Evolutionary conservation across 2,113 vertebrate genomes (phyloP).

Genomic region (Grus americana): DNA sequence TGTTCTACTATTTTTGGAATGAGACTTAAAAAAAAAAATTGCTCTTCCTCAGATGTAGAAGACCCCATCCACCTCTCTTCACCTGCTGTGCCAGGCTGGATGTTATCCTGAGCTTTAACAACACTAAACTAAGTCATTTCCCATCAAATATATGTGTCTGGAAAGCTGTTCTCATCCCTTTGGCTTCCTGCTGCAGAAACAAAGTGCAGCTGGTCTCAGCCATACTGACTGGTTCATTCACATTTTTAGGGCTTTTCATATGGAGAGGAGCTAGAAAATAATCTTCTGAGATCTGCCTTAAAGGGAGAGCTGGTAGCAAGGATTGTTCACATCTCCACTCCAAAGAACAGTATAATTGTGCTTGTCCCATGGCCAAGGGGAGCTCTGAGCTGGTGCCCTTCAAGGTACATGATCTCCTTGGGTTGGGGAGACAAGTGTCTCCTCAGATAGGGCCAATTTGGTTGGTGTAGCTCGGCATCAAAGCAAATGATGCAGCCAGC

Average conservation of each 20-base stretch:
- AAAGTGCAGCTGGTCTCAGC: neutral
- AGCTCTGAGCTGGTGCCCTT: neutral
- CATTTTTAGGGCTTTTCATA: neutral
- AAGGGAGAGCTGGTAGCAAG: neutral
- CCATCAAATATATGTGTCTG: neutral
- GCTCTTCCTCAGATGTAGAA: neutral
- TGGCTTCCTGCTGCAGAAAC: neutral
- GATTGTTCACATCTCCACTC: neutral
- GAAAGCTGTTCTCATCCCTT: neutral
- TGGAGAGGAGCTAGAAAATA: neutral
- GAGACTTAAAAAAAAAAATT: neutral
- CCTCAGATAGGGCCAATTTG: neutral
- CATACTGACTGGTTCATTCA: neutral
- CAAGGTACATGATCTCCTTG: rapidly evolving
- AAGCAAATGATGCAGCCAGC: neutral
- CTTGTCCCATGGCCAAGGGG: rapidly evolving
- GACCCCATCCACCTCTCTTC: rapidly evolving
- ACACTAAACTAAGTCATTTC: neutral
- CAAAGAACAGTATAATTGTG: neutral
- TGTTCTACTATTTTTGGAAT: neutral
- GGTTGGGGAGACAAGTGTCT: neutral
- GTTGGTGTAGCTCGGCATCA: neutral
- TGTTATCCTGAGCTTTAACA: neutral
- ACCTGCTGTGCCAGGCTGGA: neutral
- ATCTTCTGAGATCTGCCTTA: neutral